Base-by-base conservation (phyloP, 2,888 invertebrate genomes). In the Embidobia sp. region DNA sequence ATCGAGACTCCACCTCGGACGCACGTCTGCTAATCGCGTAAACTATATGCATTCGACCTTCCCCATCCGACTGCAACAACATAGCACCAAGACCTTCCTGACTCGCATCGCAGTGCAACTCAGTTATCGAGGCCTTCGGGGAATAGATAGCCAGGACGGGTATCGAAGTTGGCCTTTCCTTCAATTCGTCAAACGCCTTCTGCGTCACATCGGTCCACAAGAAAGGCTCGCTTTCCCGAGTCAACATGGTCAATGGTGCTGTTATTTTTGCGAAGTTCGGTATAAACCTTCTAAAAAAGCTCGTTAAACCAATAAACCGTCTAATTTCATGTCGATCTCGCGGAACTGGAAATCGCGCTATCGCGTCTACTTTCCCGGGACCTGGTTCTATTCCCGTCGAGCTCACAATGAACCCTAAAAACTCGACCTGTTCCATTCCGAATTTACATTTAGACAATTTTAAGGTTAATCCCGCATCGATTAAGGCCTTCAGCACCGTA, bases 231-330 rank as follows among this genome's bases (percentile, higher is more conserved):
- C 11, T 29, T 11, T 19, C n/a, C 11, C 16, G 7, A 0, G 40
- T 49, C 7, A 44, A 11, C 0, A 7, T 15, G 2, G 19, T 15
- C 8, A 51, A 10, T 5, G 64, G 51, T 3, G 51, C 22, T 1
- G 51, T 33, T 11, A 64, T 64, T 4, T 11, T 42, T 0, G 44
- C 48, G 15, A 40, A 44, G 3, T 31, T 44, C 1, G 42, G 64
- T 1, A 64, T 29, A 11, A 51, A 51, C 1, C 64, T 18, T 7
- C 53, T 33, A 16, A 42, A 67, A 31, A 74, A 80, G 13, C 77
- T 66, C 1, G 76, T n/a, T 40, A 79, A 29, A 1, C 77, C 77
- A 3, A 80, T 5, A 15, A 80, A 81, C 0, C 72, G 46, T 10
- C 15, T 22, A 1, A 55, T 10, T 0, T 61, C 72, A 29, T 79